Percentiles rank a stretch among this genome's conserved stretches.
Evolutionary conservation across 2,888 invertebrate genomes (phyloP).

Genomic region (Nomada ferruginata): DNA sequence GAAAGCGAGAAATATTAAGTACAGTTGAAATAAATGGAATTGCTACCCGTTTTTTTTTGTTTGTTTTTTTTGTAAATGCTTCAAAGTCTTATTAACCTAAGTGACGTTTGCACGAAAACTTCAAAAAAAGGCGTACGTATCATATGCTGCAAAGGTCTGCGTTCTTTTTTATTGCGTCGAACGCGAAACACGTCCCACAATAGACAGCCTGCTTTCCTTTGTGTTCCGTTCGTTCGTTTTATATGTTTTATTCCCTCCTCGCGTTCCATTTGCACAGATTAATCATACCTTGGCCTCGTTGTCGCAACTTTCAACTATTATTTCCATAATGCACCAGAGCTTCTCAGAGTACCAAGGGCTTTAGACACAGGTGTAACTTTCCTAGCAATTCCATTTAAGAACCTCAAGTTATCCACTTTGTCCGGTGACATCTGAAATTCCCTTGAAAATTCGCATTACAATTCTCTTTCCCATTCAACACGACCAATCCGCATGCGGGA

Average conservation of each 20-base stretch:
- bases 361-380: background rate
- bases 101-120: background rate
- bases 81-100: background rate
- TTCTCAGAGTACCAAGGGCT: background rate
- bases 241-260: background rate
- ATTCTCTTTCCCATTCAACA: background rate
- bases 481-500: background rate
- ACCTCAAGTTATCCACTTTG: background rate
- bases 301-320: background rate
- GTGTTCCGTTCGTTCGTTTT: background rate
- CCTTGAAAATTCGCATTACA: background rate
- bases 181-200: background rate
- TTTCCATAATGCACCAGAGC: background rate
- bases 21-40: background rate
- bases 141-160: background rate
- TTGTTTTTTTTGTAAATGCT: background rate
- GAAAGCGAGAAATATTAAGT: background rate
- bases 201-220: background rate
- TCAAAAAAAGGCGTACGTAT: too few species aligned
- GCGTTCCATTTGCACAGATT: constrained; percentile 21
- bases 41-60: background rate
- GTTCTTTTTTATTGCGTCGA: background rate
- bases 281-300: background rate
- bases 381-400: constrained; percentile 20
- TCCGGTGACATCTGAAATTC: background rate